Evolutionary conservation across 2,797 vertebrate genomes (phyloP).

Genomic region (Catostomus latipinnis): DNA sequence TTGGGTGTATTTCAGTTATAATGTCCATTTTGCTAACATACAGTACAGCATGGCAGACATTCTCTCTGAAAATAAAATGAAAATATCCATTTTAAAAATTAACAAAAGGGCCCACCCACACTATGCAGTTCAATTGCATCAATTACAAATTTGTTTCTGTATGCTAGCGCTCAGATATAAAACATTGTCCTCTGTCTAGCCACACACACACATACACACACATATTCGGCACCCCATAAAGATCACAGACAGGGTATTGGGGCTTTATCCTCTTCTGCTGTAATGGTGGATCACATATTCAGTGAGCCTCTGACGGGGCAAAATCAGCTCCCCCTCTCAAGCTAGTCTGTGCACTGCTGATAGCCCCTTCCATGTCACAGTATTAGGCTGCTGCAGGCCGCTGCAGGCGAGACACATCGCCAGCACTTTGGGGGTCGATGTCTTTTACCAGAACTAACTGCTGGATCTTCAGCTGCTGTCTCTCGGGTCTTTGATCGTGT

Average conservation of each 20-base stretch:
- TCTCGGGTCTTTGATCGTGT: slow-evolving; percentile 46
- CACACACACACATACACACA: slow-evolving; percentile 2
- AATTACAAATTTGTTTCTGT: slow-evolving; percentile 22
- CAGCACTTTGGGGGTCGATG: slow-evolving; percentile 68
- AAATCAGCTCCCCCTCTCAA: slow-evolving; percentile 44
- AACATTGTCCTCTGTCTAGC: neutral
- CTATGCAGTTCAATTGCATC: neutral
- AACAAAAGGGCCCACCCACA: too few species aligned
- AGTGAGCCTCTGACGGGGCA: slow-evolving; percentile 41
- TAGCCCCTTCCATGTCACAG: slow-evolving; percentile 79
- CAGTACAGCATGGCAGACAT: too few species aligned
- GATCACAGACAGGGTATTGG: slow-evolving; percentile 48
- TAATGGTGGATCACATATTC: slow-evolving; percentile 57
- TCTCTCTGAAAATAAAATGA: too few species aligned
- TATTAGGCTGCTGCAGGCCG: slow-evolving; percentile 63
- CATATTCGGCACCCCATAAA: slow-evolving; percentile 38
- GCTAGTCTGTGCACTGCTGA: slow-evolving; percentile 61
- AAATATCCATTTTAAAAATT: too few species aligned
- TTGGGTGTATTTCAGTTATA: too few species aligned
- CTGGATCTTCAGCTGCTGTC: slow-evolving; percentile 41
- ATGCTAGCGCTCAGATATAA: slow-evolving; percentile 9
- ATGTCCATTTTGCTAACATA: too few species aligned
- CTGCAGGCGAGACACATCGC: slow-evolving; percentile 71
- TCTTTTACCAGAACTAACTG: slow-evolving; percentile 45
- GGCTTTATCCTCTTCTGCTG: slow-evolving; percentile 72